Evolutionary conservation across 2,797 vertebrate species (phyloP), one percentile per base, ranked within the genome.

Genomic region (Arctocebus calabarensis): DNA sequence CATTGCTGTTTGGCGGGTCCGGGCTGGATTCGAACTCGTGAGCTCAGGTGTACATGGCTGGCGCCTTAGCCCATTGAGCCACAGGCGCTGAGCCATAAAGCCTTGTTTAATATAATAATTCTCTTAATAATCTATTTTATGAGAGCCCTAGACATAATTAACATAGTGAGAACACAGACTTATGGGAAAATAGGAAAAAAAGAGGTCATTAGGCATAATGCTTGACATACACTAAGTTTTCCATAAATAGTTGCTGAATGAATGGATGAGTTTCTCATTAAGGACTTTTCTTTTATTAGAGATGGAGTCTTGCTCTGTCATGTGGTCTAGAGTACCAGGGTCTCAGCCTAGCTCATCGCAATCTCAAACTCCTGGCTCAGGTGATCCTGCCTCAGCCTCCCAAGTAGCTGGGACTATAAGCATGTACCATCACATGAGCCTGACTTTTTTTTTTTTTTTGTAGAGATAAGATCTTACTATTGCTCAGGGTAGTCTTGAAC

Each of bases 111-210:
- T 79, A 27, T 61, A 86, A 52, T 92, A 59, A 82, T 84, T 79
- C n/a, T 89, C 16, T 91, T 90, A 45, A 64, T 82, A 90, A 68
- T 81, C 48, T 95, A 9, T 91, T 95, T 94, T 59, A 66, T 62
- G 45, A 62, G 22, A 62, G 37, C 34, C 8, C 3, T 78, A 59
- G 52, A 57, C 3, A 11, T 62, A 64, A 7, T 57, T 64, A 40
- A 16, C 48, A 29, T 40, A 82, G 45, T 34, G 81, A 96, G 45
- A 94, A 55, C 17, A 62, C 79, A 85, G 37, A 79, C 70, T 84
- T 84, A 43, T n/a, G n/a, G n/a, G n/a, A n/a, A n/a, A n/a, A n/a
- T n/a, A n/a, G n/a, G n/a, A n/a, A n/a, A n/a, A n/a, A n/a, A n/a
- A n/a, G 62, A 88, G 73, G 52, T 86, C 40, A 48, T 55, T 29